Evolutionary conservation across 1,140 invertebrate species (phyloP).

Genomic region (Heliconius nattereri): DNA sequence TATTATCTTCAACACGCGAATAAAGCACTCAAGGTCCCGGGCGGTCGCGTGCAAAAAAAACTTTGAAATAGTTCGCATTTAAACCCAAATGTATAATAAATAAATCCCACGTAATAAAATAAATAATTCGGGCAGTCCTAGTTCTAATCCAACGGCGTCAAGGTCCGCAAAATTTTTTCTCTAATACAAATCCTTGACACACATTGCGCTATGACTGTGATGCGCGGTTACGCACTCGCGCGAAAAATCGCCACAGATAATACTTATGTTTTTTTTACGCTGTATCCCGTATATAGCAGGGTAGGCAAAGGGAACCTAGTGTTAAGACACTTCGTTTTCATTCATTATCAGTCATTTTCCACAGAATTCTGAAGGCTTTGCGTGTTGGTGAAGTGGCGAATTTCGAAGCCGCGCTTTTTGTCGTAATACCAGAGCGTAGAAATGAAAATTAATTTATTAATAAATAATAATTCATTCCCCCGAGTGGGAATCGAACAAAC

Average conservation of each 20-base stretch:
- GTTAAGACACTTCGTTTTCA: too few species aligned
- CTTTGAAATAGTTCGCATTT: slow-evolving; percentile 30
- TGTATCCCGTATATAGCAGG: too few species aligned
- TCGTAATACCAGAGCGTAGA: too few species aligned
- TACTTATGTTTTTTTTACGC: too few species aligned
- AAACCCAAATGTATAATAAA: slow-evolving; percentile 39
- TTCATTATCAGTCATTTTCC: too few species aligned
- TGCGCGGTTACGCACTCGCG: slow-evolving; percentile 55
- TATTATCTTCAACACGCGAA: slow-evolving; percentile 25
- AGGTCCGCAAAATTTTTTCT: slow-evolving; percentile 74
- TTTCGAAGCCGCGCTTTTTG: too few species aligned
- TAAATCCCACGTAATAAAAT: slow-evolving; percentile 61
- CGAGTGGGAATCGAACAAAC: too few species aligned
- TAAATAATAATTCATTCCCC: too few species aligned
- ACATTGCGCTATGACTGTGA: slow-evolving; percentile 49
- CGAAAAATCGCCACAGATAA: slow-evolving; percentile 58
- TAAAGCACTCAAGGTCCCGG: slow-evolving; percentile 31
- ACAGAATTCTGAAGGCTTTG: too few species aligned
- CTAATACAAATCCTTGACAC: slow-evolving; percentile 73
- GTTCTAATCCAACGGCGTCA: slow-evolving; percentile 70
- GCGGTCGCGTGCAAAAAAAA: slow-evolving; percentile 31
- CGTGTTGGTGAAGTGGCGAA: too few species aligned
- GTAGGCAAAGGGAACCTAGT: too few species aligned
- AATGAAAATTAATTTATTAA: too few species aligned
- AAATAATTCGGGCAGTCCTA: slow-evolving; percentile 72